These are phyloP conservation scores for Drosophila borealis DNA, from an alignment of 2,888 invertebrate genomes.

Conservation along the genomic window DNA sequence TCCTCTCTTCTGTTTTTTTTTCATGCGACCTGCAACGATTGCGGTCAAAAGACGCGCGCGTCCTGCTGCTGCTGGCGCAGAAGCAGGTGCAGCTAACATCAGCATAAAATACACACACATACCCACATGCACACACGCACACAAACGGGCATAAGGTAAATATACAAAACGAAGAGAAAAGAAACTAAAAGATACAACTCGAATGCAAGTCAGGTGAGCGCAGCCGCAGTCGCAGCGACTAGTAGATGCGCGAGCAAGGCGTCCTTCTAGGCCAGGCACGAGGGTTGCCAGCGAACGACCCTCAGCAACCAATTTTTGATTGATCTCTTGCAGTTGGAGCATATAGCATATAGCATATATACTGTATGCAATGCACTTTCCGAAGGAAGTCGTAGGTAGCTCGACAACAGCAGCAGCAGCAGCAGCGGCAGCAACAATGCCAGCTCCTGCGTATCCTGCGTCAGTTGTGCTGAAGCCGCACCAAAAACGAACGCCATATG, in stretches of 20 bases:
- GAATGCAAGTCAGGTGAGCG: constrained; percentile 40
- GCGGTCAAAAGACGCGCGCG: constrained; percentile 80
- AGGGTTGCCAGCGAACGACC: constrained; percentile 36
- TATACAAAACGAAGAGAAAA: constrained; percentile 8
- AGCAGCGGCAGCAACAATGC: constrained; percentile 12
- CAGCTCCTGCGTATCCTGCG: constrained; percentile 76
- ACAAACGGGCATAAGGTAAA: constrained; percentile 4
- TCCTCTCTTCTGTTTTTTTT: background rate
- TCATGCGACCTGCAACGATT: constrained; percentile 61
- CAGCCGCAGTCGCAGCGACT: constrained; percentile 6
- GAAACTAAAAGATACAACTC: constrained; percentile 15
- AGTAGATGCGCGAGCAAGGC: constrained; percentile 41
- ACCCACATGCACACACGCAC: constrained; percentile 18
- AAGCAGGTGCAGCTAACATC: constrained; percentile 57
- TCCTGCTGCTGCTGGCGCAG: constrained; percentile 47
- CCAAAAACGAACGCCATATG: constrained; percentile 64
- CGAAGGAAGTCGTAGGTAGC: constrained; percentile 65
- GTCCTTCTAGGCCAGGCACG: constrained; percentile 27
- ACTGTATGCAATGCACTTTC: constrained; percentile 36
- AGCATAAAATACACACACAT: constrained; percentile 24
- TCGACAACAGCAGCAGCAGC: constrained; percentile 11
- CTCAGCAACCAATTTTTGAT: constrained; percentile 56
- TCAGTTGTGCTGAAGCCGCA: constrained; percentile 76
- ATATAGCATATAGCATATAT: background rate
- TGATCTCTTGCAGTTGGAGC: constrained; percentile 59